phyloP scores from a whole-genome alignment of 2,113 vertebrate species.

The Laterallus jamaicensis region DNA sequence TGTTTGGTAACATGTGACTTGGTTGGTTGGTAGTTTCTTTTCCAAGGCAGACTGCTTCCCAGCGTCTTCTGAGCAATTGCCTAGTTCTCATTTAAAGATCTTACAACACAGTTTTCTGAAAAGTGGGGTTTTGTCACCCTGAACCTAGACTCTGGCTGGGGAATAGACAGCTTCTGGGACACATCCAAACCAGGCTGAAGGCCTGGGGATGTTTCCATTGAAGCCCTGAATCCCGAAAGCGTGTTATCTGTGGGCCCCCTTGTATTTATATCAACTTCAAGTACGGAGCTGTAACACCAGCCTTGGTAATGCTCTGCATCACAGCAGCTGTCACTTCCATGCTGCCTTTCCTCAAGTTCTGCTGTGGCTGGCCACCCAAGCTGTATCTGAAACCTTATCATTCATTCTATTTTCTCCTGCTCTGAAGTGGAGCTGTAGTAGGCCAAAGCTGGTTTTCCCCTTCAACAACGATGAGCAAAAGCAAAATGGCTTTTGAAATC shows the following conservation, averaged over 20 bases:
- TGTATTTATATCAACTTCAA: neutral
- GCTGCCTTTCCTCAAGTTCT: neutral
- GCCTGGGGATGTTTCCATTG: neutral
- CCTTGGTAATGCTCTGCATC: neutral
- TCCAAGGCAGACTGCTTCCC: neutral
- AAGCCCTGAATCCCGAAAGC: neutral
- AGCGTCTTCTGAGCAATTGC: neutral
- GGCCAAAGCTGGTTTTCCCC: neutral
- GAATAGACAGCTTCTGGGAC: neutral
- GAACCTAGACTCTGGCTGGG: neutral
- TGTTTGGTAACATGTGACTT: neutral
- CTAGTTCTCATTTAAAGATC: neutral
- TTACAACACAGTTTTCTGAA: neutral
- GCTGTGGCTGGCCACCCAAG: slow-evolving; percentile 10
- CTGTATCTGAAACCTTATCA: slow-evolving; percentile 15
- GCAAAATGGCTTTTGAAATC: slow-evolving; percentile 14
- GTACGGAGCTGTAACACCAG: neutral
- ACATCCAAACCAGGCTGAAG: neutral
- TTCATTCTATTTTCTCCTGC: neutral
- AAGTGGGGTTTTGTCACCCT: neutral
- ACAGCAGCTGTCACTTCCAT: neutral
- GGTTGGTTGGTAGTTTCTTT: neutral
- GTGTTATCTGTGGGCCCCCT: neutral
- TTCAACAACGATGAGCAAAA: neutral
- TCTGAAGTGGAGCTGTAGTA: neutral